Conservation (phyloP, 2,113 vertebrate genomes). For the Romanogobio albipinnatus region DNA sequence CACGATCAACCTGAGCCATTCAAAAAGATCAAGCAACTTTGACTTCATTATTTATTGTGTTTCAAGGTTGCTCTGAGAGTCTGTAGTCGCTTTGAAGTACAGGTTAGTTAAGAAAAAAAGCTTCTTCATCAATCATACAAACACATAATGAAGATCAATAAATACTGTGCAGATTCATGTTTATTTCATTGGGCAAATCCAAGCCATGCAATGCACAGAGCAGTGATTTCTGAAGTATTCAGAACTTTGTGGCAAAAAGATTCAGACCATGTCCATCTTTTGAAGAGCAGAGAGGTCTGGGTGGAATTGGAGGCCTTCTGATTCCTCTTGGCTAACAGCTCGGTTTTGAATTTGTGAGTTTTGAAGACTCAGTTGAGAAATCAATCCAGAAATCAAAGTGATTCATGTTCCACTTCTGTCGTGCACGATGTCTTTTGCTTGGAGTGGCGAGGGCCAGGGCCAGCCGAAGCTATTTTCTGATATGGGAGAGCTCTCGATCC, state of each 20-base stretch:
- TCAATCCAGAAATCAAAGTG: constrained; percentile 59
- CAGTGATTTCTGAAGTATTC: neutral
- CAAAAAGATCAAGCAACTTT: neutral
- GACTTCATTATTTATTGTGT: constrained; percentile 1
- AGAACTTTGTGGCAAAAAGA: neutral
- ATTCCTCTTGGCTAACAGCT: constrained; percentile 37
- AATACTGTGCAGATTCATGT: neutral
- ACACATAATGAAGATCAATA: constrained; percentile 18
- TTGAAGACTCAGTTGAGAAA: constrained; percentile 51
- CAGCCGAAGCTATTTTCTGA: constrained; percentile 50
- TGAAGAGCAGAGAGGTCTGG: constrained; percentile 39
- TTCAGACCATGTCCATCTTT: constrained; percentile 27
- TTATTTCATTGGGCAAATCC: constrained; percentile 17
- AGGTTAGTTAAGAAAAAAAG: constrained; percentile 2
- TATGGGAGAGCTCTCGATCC: constrained; percentile 27
- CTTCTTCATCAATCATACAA: constrained; percentile 1
- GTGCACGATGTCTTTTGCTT: constrained; percentile 23
- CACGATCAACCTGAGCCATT: neutral
- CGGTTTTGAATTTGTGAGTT: constrained; percentile 49
- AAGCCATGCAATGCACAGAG: neutral
- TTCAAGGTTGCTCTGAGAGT: neutral
- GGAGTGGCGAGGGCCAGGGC: constrained; percentile 14
- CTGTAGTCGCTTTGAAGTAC: neutral
- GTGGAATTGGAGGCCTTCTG: constrained; percentile 23
- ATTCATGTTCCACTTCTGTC: constrained; percentile 44